phyloP scores from a whole-genome alignment of 2,888 invertebrate species.

The Cremastobaeus sp. region DNA sequence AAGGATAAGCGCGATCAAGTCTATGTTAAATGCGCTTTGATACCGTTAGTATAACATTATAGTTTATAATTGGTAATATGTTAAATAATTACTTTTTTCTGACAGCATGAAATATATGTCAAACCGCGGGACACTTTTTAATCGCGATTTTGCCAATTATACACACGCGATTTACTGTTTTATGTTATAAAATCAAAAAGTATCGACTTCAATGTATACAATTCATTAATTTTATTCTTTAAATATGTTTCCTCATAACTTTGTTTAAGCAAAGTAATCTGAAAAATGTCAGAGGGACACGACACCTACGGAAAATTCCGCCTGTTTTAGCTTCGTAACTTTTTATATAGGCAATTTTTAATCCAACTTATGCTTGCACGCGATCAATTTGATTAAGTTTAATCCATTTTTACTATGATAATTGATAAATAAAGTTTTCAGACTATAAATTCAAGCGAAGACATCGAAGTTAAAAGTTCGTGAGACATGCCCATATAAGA shows the following conservation, averaged over 20 bases:
- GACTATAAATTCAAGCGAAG: conserved; percentile 7
- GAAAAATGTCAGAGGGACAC: conserved; percentile 19
- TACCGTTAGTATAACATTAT: neutral
- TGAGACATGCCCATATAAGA: conserved; percentile 2
- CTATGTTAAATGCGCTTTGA: neutral
- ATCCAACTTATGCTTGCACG: conserved; percentile 15
- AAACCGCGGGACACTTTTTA: neutral
- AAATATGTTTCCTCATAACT: conserved; percentile 16
- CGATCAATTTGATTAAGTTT: conserved; percentile 7
- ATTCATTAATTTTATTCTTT: conserved; percentile 11
- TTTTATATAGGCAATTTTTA: conserved; percentile 20
- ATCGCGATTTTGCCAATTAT: conserved; percentile 17
- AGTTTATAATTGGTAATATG: neutral
- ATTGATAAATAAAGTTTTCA: conserved; percentile 14
- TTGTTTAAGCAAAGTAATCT: conserved; percentile 11
- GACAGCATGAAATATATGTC: neutral
- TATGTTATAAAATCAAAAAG: conserved; percentile 18
- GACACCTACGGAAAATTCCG: conserved; percentile 1
- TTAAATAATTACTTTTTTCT: neutral
- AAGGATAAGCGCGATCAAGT: neutral
- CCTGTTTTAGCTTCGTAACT: neutral
- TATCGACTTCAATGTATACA: conserved; percentile 16
- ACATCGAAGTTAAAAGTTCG: conserved; percentile 15
- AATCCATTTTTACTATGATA: conserved; percentile 11
- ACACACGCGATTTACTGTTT: conserved; percentile 14